Evolutionary conservation across 2,797 vertebrate species (phyloP).

Genomic region (Paedocypris micromegethes): DNA sequence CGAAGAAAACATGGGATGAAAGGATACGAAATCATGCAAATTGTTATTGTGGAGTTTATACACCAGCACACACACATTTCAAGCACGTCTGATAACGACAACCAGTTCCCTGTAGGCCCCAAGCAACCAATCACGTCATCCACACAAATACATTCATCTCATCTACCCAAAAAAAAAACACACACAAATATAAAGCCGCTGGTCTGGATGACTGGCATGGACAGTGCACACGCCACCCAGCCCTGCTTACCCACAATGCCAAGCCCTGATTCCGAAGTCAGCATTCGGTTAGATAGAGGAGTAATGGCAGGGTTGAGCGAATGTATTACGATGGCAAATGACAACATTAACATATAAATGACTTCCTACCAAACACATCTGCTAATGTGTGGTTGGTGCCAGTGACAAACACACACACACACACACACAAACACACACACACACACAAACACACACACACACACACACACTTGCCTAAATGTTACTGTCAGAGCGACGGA

Average conservation of each 20-base stretch:
- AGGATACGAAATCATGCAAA: slow-evolving; percentile 41
- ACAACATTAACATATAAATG: slow-evolving; percentile 81
- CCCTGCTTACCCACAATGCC: slow-evolving; percentile 43
- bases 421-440: slow-evolving; percentile 29
- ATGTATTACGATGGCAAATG: slow-evolving; percentile 75
- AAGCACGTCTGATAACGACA: slow-evolving; percentile 38
- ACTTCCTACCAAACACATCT: slow-evolving; percentile 74
- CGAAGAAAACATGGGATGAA: slow-evolving; percentile 19
- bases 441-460: slow-evolving; percentile 25
- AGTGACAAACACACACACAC: slow-evolving; percentile 19
- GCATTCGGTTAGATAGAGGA: slow-evolving; percentile 64
- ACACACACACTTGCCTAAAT: slow-evolving; percentile 22
- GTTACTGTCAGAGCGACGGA: slow-evolving; percentile 21
- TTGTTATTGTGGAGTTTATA: slow-evolving; percentile 36
- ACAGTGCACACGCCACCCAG: slow-evolving; percentile 35
- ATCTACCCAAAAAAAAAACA: slow-evolving; percentile 41
- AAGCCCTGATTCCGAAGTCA: slow-evolving; percentile 50
- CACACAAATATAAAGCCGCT: background rate
- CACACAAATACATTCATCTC: slow-evolving; percentile 37
- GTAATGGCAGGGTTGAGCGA: slow-evolving; percentile 50
- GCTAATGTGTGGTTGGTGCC: slow-evolving; percentile 62
- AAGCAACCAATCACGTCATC: slow-evolving; percentile 39
- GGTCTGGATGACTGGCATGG: slow-evolving; percentile 30
- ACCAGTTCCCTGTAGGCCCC: slow-evolving; percentile 29
- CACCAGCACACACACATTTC: slow-evolving; percentile 1